Evolutionary conservation across 1,140 invertebrate species (phyloP).

Genomic region (Psilanteris sp.): DNA sequence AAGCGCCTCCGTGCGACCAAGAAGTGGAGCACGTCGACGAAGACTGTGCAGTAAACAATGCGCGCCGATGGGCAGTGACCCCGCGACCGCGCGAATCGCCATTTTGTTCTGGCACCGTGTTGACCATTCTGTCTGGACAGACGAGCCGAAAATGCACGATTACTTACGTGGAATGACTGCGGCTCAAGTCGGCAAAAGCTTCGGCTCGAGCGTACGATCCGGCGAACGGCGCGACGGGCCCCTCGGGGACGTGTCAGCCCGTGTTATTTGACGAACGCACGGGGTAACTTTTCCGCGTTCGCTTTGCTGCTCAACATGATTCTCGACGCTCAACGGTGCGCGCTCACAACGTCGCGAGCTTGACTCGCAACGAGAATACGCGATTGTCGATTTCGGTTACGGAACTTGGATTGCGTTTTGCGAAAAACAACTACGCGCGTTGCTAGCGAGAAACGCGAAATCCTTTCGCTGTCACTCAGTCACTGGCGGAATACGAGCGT

Average conservation of each 20-base stretch:
- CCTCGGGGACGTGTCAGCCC: slow-evolving; percentile 37
- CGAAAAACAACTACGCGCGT: too few species aligned
- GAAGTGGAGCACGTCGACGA: too few species aligned
- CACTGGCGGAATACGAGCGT: too few species aligned
- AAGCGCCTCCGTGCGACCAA: too few species aligned
- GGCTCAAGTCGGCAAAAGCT: not conserved
- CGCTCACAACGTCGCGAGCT: slow-evolving; percentile 1
- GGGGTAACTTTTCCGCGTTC: slow-evolving; percentile 42
- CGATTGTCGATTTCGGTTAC: too few species aligned
- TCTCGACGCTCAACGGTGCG: slow-evolving; percentile 1
- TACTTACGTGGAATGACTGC: slow-evolving; percentile 6
- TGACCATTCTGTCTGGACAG: too few species aligned
- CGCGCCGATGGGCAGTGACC: slow-evolving; percentile 19
- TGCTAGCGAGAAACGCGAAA: too few species aligned
- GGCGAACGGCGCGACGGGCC: slow-evolving; percentile 6
- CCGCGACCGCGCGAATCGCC: slow-evolving; percentile 8
- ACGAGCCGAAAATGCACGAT: too few species aligned
- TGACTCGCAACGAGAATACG: too few species aligned
- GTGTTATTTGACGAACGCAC: slow-evolving; percentile 72
- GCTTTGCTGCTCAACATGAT: slow-evolving; percentile 37
- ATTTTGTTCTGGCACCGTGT: too few species aligned
- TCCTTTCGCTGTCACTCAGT: too few species aligned
- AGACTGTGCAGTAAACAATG: not conserved
- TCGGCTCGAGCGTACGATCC: not conserved
- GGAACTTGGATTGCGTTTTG: too few species aligned